Evolutionary conservation across 1,140 invertebrate species (phyloP).

Genomic region (Zaprionus nigranus): DNA sequence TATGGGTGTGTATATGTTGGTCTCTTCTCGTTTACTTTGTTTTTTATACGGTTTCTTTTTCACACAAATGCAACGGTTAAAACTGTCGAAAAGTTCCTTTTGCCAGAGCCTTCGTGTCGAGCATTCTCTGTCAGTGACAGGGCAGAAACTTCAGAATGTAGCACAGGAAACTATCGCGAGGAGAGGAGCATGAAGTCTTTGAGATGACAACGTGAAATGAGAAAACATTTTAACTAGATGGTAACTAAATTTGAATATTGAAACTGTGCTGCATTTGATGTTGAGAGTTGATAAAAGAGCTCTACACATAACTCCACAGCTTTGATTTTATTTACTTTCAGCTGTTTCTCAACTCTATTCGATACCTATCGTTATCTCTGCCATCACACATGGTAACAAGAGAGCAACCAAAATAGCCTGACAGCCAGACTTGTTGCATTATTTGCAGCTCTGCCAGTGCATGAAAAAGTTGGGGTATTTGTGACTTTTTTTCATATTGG

Average conservation of each 20-base stretch:
- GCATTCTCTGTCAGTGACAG: conserved; percentile 39
- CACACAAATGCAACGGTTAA: conserved; percentile 12
- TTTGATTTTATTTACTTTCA: neutral
- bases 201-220: conserved; percentile 10
- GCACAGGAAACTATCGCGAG: conserved; percentile 6
- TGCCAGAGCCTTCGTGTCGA: conserved; percentile 25
- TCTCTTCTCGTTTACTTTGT: conserved; percentile 1
- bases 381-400: neutral
- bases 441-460: conserved; percentile 48
- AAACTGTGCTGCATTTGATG: too few species aligned
- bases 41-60: neutral
- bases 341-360: neutral
- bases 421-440: conserved; percentile 68
- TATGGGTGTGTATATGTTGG: conserved; percentile 10
- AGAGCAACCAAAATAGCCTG: conserved; percentile 12
- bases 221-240: neutral
- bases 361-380: neutral
- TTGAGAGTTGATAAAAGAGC: too few species aligned
- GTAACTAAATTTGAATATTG: too few species aligned
- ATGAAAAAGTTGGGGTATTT: neutral
- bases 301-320: too few species aligned
- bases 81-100: conserved; percentile 38
- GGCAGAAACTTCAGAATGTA: conserved; percentile 20
- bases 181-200: neutral
- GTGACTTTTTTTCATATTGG: neutral